Percentiles rank a stretch among this genome's conserved stretches.
Evolutionary conservation across 2,113 vertebrate species (phyloP).

Genomic region (Leucosticte australis): DNA sequence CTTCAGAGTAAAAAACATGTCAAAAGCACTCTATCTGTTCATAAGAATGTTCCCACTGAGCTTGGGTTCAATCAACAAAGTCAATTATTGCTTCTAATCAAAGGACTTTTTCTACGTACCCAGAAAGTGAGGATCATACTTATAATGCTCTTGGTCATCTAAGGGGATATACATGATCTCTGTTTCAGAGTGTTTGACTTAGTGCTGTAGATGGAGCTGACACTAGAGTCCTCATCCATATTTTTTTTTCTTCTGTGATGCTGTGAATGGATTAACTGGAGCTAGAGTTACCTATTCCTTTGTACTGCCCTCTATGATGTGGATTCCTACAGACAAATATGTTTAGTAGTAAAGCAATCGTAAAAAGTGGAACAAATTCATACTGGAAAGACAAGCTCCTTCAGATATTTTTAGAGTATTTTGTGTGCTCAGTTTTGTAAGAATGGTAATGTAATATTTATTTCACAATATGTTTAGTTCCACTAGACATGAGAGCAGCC

Average conservation of each 20-base stretch:
- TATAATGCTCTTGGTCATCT: accelerated
- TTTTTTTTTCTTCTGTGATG: not conserved
- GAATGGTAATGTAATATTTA: not conserved
- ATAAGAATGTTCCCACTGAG: not conserved
- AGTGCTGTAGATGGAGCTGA: not conserved
- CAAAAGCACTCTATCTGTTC: not conserved
- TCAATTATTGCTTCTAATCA: not conserved
- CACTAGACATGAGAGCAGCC: not conserved
- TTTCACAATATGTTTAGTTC: conserved; percentile 16
- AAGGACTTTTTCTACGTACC: not conserved
- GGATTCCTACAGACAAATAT: not conserved
- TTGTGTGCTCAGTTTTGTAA: not conserved
- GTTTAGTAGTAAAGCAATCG: not conserved
- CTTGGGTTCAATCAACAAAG: not conserved
- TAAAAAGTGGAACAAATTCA: not conserved
- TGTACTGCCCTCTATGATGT: not conserved
- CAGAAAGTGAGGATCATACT: not conserved
- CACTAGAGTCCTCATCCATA: not conserved
- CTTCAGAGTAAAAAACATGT: not conserved
- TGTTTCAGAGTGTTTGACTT: not conserved
- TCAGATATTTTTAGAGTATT: not conserved
- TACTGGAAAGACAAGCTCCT: not conserved
- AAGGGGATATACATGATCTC: not conserved
- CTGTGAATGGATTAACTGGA: not conserved
- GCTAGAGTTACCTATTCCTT: not conserved